Base-by-base conservation (phyloP, 2,888 invertebrate species). In the Rhorus exstirpatorius region DNA sequence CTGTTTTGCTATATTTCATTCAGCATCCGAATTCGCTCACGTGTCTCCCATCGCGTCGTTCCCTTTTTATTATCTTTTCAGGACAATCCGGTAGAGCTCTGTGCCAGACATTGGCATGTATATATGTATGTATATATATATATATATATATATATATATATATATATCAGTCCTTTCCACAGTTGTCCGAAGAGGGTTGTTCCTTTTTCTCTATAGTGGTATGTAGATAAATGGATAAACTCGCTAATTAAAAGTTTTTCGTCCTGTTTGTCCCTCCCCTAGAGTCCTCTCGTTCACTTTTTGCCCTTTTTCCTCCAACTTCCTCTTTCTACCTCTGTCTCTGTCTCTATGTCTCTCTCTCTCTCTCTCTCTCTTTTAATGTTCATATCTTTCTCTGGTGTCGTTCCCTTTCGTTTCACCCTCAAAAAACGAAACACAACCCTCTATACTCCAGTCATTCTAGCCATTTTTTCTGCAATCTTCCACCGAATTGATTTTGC, bases 191-290 rank as follows among this genome's bases (percentile, higher is more conserved):
- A 8, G 81, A 81, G 12, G 81, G 83, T 81, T 80, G 86, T 83
- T 88, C 86, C 84, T 89, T 88, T 87, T 84, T 79, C 58, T 87
- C 71, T 79, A 38, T 41, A 46, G 19, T 31, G 81, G 84, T 82
- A 58, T 86, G 83, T 84, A 86, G 84, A 89, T 89, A 89, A 90
- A 90, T 87, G 89, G 86, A 90, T 89, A 89, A 91, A 89, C 88
- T 87, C 86, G 87, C 90, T 90, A 91, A 92, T 92, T 90, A 90
- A 91, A 91, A 91, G 88, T 90, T 90, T 87, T 87, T 81, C 83
- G 72, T 58, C 67, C 51, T 35, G 60, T 51, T 71, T 83, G 65
- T 38, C 46, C 53, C 78, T 51, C 35, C 17, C 55, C 19, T 35
- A 26, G 12, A 49, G 26, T 21, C 67, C 31, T 31, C n/a, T 26